Base-by-base conservation (phyloP, 2,888 invertebrate species). In the Axea sp. region DNA sequence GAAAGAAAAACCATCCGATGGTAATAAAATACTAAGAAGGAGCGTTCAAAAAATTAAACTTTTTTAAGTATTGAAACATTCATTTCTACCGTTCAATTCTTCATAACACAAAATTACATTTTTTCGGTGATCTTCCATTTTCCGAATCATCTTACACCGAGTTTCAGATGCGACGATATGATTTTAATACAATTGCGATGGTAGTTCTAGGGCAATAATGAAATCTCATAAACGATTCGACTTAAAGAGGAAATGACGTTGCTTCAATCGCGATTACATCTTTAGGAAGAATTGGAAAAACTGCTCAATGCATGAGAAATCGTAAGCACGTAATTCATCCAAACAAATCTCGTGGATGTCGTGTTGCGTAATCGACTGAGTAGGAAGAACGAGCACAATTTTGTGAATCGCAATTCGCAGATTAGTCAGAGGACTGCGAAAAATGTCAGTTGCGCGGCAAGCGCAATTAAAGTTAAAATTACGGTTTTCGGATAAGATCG, bases 231-330 rank as follows among this genome's bases (percentile, higher is more conserved):
- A 39, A 19, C 7, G 30, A 35, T 37, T 37, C 7, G 9, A 15
- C 0, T 49, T 60, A 60, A 47, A 37, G 15, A 60, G 60, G 60
- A 60, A 47, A 9, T 30, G 30, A 47, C 37, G 45, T 45, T 24
- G 60, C 19, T 26, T 35, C 37, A 47, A 45, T 47, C 17, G 7
- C 8, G 17, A 33, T 57, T 7, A 30, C 9, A 17, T 26, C 8
- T 22, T 11, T 2, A 22, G 12, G 1, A 37, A 35, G 15, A 67
- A 67, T 67, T 57, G 55, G 3, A 53, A 51, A 49, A 68, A 28
- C 24, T 55, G 11, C 9, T 33, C 33, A 39, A n/a, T 39, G 47
- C 24, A 11, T 24, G 33, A 19, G n/a, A 45, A 49, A 28, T 30
- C n/a, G 35, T 3, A 1, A 19, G 14, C 59, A 41, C 17, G 11